These are phyloP conservation scores for Pavo muticus DNA, from an alignment of 2,113 vertebrate genomes.

Conservation along the genomic window DNA sequence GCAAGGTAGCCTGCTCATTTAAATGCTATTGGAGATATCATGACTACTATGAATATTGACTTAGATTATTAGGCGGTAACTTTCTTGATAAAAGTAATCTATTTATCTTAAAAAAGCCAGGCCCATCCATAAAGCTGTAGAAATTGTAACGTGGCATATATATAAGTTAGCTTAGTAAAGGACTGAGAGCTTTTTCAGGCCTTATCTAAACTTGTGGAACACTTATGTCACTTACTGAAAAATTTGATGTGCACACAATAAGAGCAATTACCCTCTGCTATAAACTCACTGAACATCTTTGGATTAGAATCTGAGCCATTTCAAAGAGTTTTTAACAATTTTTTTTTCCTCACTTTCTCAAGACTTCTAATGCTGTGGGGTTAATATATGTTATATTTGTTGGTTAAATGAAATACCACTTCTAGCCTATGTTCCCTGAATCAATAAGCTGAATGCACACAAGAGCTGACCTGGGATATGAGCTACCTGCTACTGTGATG, in stretches of 20 bases:
- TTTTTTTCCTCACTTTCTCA: neutral
- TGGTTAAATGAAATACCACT: neutral
- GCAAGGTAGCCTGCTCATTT: neutral
- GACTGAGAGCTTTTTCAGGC: neutral
- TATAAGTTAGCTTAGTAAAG: neutral
- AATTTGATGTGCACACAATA: neutral
- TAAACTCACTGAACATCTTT: neutral
- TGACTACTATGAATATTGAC: neutral
- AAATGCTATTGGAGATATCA: rapidly evolving
- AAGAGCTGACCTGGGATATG: rapidly evolving
- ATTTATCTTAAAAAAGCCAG: neutral
- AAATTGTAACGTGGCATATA: neutral
- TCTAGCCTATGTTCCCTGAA: neutral
- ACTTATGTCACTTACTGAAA: neutral
- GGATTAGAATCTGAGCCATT: neutral
- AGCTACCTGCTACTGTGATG: neutral
- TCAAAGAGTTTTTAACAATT: neutral
- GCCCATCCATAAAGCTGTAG: neutral
- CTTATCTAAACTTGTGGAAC: neutral
- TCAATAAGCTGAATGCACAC: neutral
- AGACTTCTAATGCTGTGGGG: neutral
- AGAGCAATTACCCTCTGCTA: neutral
- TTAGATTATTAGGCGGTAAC: neutral
- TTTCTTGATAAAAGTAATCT: neutral
- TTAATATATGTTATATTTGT: neutral